Conservation (phyloP, 2,888 invertebrate genomes). For the Heliconius ethilla region DNA sequence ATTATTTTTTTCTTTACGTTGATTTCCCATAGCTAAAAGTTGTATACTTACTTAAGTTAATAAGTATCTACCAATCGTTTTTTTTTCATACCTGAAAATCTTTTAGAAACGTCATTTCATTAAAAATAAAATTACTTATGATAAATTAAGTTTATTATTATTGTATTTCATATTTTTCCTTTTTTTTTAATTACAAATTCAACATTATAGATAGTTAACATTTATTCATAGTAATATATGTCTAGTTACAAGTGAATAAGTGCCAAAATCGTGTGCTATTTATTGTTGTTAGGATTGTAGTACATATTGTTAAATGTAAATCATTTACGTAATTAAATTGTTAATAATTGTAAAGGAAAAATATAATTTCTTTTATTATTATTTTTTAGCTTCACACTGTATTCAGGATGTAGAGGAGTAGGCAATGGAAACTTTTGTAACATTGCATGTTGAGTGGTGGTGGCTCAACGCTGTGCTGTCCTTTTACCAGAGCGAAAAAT, state of each 20-base stretch:
- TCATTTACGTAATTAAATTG: constrained; percentile 10
- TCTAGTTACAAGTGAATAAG: constrained; percentile 25
- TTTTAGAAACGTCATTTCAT: not conserved
- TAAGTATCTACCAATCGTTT: not conserved
- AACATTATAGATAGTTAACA: not conserved
- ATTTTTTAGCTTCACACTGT: not conserved
- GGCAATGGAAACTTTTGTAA: too few species aligned
- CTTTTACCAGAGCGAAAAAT: too few species aligned
- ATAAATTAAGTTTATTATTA: too few species aligned
- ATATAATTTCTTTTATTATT: not conserved
- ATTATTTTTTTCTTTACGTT: not conserved
- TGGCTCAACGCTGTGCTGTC: too few species aligned
- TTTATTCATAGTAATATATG: constrained; percentile 29
- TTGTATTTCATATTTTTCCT: too few species aligned
- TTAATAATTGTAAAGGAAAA: not conserved
- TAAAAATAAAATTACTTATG: too few species aligned
- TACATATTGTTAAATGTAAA: not conserved
- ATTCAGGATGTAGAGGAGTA: too few species aligned
- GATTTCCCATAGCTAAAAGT: not conserved
- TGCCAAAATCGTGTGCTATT: constrained; percentile 36
- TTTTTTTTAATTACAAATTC: not conserved
- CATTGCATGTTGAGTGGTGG: too few species aligned
- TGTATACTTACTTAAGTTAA: not conserved
- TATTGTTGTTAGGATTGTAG: constrained; percentile 27
- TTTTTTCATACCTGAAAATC: not conserved